Evolutionary conservation across 1,140 invertebrate species (phyloP).

Genomic region (Charaxes varanes): DNA sequence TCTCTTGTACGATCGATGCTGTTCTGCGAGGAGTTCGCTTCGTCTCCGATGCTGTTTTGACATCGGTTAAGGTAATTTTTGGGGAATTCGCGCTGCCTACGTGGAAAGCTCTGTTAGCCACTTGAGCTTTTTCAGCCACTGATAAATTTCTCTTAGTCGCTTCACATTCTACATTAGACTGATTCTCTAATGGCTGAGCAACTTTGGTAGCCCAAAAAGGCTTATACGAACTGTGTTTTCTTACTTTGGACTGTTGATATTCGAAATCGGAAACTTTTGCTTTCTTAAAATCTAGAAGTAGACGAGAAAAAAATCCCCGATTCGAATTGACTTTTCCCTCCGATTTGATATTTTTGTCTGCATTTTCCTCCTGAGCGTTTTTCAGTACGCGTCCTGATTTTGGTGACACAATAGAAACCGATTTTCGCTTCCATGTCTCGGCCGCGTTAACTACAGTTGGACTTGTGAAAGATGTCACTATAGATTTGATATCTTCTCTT

Average conservation of each 20-base stretch:
- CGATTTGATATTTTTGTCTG: background rate
- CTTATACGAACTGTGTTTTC: conserved; percentile 43
- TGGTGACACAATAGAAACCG: conserved; percentile 41
- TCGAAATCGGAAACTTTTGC: conserved; percentile 46
- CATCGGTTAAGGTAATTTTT: conserved; percentile 24
- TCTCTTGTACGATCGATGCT: conserved; percentile 32
- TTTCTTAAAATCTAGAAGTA: conserved; percentile 45
- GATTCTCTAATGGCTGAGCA: conserved; percentile 11
- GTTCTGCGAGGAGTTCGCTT: conserved; percentile 21
- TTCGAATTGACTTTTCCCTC: conserved; percentile 22
- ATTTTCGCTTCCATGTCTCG: conserved; percentile 48
- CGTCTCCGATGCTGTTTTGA: conserved; percentile 3
- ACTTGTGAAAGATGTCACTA: conserved; percentile 34
- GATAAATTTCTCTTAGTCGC: conserved; percentile 19
- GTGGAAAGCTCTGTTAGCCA: conserved; percentile 17
- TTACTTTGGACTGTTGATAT: conserved; percentile 38
- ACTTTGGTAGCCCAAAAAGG: conserved; percentile 53
- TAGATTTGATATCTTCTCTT: conserved; percentile 36
- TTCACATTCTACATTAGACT: conserved; percentile 15
- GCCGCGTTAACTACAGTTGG: conserved; percentile 22
- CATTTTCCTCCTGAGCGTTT: conserved; percentile 1
- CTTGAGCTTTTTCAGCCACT: conserved; percentile 11
- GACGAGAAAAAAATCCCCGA: conserved; percentile 34
- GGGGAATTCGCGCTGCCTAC: background rate
- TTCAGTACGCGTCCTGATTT: conserved; percentile 34